phyloP scores from a whole-genome alignment of 35 echinoderm and acorn worm species.

The Ptychodera flava region DNA sequence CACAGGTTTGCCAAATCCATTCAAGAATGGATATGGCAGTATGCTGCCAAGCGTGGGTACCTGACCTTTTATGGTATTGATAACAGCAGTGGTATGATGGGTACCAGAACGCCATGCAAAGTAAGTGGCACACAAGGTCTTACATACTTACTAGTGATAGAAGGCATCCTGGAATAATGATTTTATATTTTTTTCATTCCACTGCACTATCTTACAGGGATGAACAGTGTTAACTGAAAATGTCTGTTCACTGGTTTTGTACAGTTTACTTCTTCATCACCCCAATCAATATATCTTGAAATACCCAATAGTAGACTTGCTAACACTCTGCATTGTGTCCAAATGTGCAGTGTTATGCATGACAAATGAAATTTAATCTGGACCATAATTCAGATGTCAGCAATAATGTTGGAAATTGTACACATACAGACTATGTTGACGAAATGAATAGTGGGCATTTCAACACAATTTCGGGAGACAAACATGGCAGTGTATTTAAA shows the following conservation, averaged over 20 bases:
- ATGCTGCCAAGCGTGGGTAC: conserved; percentile 78
- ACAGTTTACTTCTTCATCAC: background rate
- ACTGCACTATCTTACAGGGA: background rate
- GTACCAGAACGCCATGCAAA: conserved; percentile 85
- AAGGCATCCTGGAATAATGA: background rate
- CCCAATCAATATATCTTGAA: background rate
- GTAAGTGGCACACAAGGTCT: conserved; percentile 20
- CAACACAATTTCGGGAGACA: too few relatives aligned
- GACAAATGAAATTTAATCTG: too few relatives aligned
- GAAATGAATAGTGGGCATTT: too few relatives aligned
- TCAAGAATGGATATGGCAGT: conserved; percentile 91
- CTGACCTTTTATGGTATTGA: conserved; percentile 85
- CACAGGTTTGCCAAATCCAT: conserved; percentile 60
- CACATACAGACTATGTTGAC: too few relatives aligned
- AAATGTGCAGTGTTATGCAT: too few relatives aligned
- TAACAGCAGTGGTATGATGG: conserved; percentile 91
- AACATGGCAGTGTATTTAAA: too few relatives aligned
- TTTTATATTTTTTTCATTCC: background rate
- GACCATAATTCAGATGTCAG: too few relatives aligned
- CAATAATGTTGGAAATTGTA: too few relatives aligned
- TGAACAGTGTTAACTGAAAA: background rate
- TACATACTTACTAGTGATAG: background rate
- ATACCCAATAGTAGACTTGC: background rate
- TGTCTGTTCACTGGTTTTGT: background rate
- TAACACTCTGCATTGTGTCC: too few relatives aligned